These are phyloP conservation scores for Dipodomys ordii DNA, from an alignment of 2,113 vertebrate genomes.

Conservation along the genomic window DNA sequence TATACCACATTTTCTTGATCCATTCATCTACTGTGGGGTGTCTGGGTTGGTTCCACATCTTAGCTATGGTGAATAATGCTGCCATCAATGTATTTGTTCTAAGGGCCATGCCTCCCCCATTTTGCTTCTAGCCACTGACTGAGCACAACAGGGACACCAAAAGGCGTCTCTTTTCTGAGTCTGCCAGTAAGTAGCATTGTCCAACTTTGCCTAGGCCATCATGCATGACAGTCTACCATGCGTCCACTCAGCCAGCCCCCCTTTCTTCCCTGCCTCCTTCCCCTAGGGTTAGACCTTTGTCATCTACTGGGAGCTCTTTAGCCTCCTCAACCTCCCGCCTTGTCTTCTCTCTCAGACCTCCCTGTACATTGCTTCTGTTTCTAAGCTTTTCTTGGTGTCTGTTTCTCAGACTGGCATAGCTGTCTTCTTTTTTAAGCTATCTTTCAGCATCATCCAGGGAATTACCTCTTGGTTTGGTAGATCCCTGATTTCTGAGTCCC, in stretches of 20 bases:
- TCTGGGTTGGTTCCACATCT: no score
- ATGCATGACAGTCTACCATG: background rate
- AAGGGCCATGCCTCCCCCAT: background rate
- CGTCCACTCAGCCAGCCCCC: no score
- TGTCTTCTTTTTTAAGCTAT: background rate
- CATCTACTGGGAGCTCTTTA: background rate
- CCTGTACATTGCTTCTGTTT: background rate
- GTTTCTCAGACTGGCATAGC: background rate
- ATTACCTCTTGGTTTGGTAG: background rate
- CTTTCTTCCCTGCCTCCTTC: background rate
- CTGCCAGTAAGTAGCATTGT: background rate
- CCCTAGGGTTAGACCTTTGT: background rate
- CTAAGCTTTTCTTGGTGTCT: background rate
- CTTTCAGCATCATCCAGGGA: slow-evolving; percentile 21
- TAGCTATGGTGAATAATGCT: no score
- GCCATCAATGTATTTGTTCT: background rate
- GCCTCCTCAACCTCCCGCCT: background rate
- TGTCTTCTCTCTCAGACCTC: background rate
- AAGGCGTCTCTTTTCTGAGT: background rate
- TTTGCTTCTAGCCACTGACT: background rate
- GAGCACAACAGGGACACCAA: background rate
- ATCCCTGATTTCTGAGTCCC: slow-evolving; percentile 12
- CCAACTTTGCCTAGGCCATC: background rate
- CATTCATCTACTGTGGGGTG: no score
- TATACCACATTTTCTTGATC: no score